Evolutionary conservation across 2,113 vertebrate genomes (phyloP).

Genomic region (Phaethon lepturus): DNA sequence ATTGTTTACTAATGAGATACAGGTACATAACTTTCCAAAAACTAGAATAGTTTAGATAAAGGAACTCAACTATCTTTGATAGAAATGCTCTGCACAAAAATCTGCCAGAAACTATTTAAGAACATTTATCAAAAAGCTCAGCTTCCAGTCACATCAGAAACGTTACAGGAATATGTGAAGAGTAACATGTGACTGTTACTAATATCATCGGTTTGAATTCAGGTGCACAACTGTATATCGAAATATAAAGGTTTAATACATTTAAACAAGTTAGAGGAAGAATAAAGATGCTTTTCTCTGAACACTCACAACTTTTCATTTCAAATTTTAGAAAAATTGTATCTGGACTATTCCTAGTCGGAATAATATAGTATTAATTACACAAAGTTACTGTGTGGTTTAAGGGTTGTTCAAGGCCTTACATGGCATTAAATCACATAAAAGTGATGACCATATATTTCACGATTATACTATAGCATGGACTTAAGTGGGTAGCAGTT

Average conservation of each 20-base stretch:
- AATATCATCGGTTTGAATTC: neutral
- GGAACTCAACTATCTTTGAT: neutral
- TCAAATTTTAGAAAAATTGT: neutral
- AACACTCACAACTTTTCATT: neutral
- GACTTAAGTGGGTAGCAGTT: neutral
- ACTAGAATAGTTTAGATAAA: neutral
- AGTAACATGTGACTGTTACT: no score
- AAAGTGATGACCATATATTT: neutral
- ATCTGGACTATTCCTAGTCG: neutral
- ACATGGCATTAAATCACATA: neutral
- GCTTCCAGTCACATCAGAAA: neutral
- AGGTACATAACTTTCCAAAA: neutral
- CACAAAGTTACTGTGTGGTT: neutral
- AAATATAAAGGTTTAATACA: neutral
- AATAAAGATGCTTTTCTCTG: neutral
- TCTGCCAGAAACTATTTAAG: neutral
- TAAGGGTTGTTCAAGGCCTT: neutral
- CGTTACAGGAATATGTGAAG: neutral
- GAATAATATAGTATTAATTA: neutral
- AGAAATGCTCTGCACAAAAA: neutral
- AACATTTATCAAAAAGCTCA: neutral
- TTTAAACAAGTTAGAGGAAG: neutral
- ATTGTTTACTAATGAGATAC: neutral
- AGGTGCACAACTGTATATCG: neutral
- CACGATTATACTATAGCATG: neutral